Evolutionary conservation across 2,888 invertebrate species (phyloP).

Genomic region (Asteroscopus sphinx): DNA sequence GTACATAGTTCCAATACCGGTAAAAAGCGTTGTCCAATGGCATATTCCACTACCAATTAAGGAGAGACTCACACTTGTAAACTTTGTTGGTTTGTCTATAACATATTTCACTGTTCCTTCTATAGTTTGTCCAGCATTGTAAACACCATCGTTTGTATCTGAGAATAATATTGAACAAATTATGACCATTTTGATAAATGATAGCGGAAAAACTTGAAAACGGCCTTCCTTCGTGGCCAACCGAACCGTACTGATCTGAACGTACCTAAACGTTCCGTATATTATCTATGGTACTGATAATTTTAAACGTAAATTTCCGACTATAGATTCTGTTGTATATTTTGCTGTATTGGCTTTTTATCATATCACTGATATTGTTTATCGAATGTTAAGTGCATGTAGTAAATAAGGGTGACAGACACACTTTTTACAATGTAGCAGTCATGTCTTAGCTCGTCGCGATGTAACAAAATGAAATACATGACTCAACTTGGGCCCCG

Average conservation of each 20-base stretch:
- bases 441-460: too few species aligned
- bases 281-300: too few species aligned
- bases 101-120: slow-evolving; percentile 56
- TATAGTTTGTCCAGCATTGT: slow-evolving; percentile 51
- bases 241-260: background rate
- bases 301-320: too few species aligned
- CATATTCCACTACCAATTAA: slow-evolving; percentile 56
- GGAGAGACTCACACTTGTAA: slow-evolving; percentile 45
- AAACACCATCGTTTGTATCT: slow-evolving; percentile 42
- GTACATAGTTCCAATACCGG: background rate
- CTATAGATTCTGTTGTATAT: too few species aligned
- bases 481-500: too few species aligned
- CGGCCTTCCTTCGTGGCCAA: background rate
- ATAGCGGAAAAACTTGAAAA: background rate
- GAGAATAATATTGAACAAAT: slow-evolving; percentile 54
- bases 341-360: background rate
- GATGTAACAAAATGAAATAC: too few species aligned
- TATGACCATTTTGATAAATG: slow-evolving; percentile 33
- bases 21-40: slow-evolving; percentile 32
- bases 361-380: slow-evolving; percentile 10
- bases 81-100: slow-evolving; percentile 52
- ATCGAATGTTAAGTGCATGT: too few species aligned
- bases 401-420: too few species aligned
- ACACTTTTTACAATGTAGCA: background rate
- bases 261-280: too few species aligned